Evolutionary conservation across 2,888 invertebrate species (phyloP).

Genomic region (Leptinotarsa rubiginosa): DNA sequence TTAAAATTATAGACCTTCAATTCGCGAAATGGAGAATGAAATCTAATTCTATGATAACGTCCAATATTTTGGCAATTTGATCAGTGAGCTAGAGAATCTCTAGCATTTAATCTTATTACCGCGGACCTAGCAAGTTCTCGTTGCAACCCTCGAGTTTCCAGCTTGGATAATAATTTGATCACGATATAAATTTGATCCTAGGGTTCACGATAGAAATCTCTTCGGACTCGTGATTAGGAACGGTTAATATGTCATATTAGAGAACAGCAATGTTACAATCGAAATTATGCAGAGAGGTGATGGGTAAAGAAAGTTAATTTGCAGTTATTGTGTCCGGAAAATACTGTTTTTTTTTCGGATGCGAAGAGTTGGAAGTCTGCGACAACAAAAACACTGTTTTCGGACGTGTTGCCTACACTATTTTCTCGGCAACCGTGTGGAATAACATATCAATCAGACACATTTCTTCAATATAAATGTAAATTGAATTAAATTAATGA

Average conservation of each 20-base stretch:
- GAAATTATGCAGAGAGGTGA: no score
- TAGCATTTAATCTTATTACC: constrained; percentile 28
- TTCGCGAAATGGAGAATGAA: constrained; percentile 23
- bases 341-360: no score
- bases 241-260: constrained; percentile 2
- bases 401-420: no score
- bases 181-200: constrained; percentile 25
- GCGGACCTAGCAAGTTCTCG: constrained; percentile 17
- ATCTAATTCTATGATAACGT: constrained; percentile 30
- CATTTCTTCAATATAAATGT: no score
- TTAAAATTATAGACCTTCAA: constrained; percentile 13
- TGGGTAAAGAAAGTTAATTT: no score
- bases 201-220: constrained; percentile 11
- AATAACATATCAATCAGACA: no score
- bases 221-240: constrained; percentile 22
- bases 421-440: no score
- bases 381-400: no score
- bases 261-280: not conserved
- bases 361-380: no score
- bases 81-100: constrained; percentile 26
- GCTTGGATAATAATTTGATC: constrained; percentile 29
- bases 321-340: no score
- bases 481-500: no score
- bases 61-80: constrained; percentile 30
- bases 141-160: constrained; percentile 10